Conservation (phyloP, 1,140 invertebrate genomes). For the Dermatophagoides farinae region DNA sequence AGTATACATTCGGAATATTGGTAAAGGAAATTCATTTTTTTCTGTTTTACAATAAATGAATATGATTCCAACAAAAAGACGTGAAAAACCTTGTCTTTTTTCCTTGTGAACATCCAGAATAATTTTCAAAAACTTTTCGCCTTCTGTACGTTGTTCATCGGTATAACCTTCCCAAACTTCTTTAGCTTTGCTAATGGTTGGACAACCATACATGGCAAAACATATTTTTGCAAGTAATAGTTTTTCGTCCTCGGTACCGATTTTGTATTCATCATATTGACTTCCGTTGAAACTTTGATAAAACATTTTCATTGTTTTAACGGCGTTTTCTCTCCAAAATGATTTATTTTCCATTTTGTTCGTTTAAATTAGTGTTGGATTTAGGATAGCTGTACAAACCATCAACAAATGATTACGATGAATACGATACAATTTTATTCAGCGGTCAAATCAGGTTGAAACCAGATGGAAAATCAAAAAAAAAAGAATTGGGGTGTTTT, state of each 20-base stretch:
- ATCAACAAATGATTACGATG: no score
- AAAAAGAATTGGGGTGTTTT: no score
- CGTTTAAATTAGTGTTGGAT: no score
- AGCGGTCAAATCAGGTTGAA: no score
- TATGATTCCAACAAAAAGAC: not conserved
- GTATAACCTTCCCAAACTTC: not conserved
- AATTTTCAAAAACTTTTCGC: not conserved
- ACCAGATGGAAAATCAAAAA: no score
- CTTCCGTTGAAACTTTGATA: not conserved
- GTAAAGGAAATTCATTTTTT: not conserved
- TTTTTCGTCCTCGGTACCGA: not conserved
- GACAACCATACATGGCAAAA: not conserved
- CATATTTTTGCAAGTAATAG: conserved; percentile 1
- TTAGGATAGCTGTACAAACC: no score
- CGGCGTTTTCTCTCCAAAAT: not conserved
- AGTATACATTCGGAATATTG: not conserved
- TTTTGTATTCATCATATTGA: not conserved
- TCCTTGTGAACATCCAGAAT: not conserved
- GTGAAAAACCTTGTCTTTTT: not conserved
- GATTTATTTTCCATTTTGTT: no score
- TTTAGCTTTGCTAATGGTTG: not conserved
- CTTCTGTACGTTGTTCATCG: not conserved
- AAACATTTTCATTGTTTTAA: not conserved
- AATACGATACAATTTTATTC: no score
- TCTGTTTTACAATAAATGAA: not conserved